phyloP scores from a whole-genome alignment of 2,113 vertebrate genomes.

The Tyto alba region DNA sequence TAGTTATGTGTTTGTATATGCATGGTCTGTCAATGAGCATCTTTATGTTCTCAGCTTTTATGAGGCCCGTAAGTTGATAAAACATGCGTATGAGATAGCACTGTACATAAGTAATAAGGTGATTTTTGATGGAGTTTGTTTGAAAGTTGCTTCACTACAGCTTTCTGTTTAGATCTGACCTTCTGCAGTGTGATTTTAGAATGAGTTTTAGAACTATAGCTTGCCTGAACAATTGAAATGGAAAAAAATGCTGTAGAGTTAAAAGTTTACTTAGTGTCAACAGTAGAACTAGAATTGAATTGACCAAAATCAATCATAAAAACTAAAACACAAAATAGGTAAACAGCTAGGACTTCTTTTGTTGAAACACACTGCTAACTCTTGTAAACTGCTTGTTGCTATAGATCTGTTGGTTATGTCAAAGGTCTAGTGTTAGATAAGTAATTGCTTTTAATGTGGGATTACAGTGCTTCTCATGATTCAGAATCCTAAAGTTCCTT shows the following conservation, averaged over 20 bases:
- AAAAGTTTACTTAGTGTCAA: not conserved
- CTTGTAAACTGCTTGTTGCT: not conserved
- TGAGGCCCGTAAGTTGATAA: not conserved
- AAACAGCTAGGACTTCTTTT: not conserved
- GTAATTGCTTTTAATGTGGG: not conserved
- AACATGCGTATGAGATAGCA: not conserved
- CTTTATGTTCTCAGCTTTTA: not conserved
- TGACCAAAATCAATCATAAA: not conserved
- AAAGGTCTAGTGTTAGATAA: not conserved
- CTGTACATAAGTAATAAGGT: not conserved
- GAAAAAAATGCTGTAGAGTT: not conserved
- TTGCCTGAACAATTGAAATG: not conserved
- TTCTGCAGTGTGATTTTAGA: not conserved
- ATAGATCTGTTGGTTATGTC: not conserved
- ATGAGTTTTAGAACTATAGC: not conserved
- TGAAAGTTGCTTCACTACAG: not conserved
- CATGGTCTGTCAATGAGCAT: not conserved
- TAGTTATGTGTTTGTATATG: not conserved
- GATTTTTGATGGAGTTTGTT: not conserved
- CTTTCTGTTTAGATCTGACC: not conserved
- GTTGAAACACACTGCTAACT: not conserved
- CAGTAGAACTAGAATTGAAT: not conserved
- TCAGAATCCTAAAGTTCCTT: slow-evolving; percentile 11
- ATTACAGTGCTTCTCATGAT: not conserved
- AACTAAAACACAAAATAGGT: not conserved